These are phyloP conservation scores for Elachura formosa DNA, from an alignment of 2,113 vertebrate genomes.

Conservation along the genomic window DNA sequence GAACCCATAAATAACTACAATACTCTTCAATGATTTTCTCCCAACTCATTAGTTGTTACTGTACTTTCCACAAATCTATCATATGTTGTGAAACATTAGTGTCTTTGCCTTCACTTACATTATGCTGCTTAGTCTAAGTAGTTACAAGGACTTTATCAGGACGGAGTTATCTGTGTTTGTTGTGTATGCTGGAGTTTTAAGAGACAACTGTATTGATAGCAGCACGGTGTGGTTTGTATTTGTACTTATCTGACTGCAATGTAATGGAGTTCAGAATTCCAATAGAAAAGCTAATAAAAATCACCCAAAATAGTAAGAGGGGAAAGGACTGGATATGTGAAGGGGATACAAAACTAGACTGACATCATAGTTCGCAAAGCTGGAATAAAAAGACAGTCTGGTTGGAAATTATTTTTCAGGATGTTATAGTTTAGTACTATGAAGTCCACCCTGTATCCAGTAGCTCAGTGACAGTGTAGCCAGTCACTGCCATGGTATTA, in stretches of 20 bases:
- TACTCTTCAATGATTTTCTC: neutral
- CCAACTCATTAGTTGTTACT: neutral
- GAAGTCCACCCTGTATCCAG: neutral
- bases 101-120: neutral
- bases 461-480: neutral
- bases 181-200: neutral
- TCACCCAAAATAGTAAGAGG: neutral
- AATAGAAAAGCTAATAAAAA: neutral
- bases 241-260: neutral
- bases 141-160: slow-evolving; percentile 38
- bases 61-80: neutral
- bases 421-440: neutral
- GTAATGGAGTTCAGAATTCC: slow-evolving; percentile 10
- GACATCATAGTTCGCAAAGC: neutral
- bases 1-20: neutral
- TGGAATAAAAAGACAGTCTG: neutral
- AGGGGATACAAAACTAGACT: neutral
- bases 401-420: neutral
- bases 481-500: neutral
- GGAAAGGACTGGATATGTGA: neutral
- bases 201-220: neutral
- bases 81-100: neutral
- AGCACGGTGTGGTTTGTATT: neutral
- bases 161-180: neutral
- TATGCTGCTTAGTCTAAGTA: slow-evolving; percentile 36